Evolutionary conservation across 2,888 invertebrate species (phyloP).

Genomic region (Liopterus haemorrhoidalis): DNA sequence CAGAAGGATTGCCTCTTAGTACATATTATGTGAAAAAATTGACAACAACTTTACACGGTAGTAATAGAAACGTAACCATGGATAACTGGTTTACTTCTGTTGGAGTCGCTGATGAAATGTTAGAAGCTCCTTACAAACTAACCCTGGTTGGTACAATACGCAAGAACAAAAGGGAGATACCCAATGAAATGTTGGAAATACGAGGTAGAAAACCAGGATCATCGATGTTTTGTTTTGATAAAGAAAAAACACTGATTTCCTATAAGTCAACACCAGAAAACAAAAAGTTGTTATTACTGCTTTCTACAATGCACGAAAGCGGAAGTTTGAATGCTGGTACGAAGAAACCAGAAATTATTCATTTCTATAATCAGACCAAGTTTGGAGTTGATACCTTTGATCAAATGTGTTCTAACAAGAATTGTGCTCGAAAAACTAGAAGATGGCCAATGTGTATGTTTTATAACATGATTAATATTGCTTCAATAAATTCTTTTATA

Average conservation of each 20-base stretch:
- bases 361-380: no score
- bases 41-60: conserved; percentile 32
- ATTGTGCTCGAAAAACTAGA: no score
- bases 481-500: no score
- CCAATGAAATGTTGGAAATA: conserved; percentile 31
- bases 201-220: conserved; percentile 1
- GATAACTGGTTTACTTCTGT: conserved; percentile 41
- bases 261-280: conserved; percentile 20
- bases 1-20: no score
- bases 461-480: no score
- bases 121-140: conserved; percentile 36
- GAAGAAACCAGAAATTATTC: no score
- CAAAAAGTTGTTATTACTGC: conserved; percentile 22
- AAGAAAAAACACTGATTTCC: conserved; percentile 17
- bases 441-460: no score
- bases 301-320: no score
- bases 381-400: no score
- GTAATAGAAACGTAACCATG: conserved; percentile 32
- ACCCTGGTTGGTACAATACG: conserved; percentile 37
- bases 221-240: conserved; percentile 20
- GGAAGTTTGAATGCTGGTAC: no score
- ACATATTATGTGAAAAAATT: conserved; percentile 33
- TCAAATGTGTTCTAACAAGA: no score
- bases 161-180: conserved; percentile 38
- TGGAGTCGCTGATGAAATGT: conserved; percentile 34